Evolutionary conservation across 2,113 vertebrate species (phyloP).

Genomic region (Lophius piscatorius): DNA sequence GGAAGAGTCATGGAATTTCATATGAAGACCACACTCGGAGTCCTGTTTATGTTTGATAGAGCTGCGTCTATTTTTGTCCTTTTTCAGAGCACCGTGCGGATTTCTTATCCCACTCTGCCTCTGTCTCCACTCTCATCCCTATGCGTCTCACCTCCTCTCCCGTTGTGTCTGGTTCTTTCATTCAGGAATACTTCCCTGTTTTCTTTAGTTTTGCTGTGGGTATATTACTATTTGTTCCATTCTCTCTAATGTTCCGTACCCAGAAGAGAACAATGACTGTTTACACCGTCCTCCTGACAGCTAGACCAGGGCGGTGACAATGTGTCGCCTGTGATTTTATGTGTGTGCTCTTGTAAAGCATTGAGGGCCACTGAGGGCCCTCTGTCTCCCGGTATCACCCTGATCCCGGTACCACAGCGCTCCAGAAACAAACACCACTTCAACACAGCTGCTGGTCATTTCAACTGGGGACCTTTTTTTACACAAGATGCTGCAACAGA

Average conservation of each 20-base stretch:
- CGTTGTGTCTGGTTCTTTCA: background rate
- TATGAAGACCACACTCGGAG: conserved; percentile 15
- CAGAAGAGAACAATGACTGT: conserved; percentile 63
- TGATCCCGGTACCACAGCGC: conserved; percentile 70
- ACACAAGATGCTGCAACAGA: no score
- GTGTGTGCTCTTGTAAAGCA: conserved; percentile 33
- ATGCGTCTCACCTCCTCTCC: background rate
- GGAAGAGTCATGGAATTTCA: conserved; percentile 45
- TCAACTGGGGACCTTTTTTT: no score
- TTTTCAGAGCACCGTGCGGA: conserved; percentile 27
- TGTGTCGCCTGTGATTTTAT: conserved; percentile 54
- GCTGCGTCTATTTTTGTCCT: conserved; percentile 35
- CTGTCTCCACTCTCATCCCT: conserved; percentile 11
- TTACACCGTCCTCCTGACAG: conserved; percentile 55
- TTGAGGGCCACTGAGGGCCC: conserved; percentile 48
- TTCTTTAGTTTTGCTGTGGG: background rate
- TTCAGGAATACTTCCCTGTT: background rate
- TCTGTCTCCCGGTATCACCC: conserved; percentile 74
- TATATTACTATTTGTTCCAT: conserved; percentile 28
- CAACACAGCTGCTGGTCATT: conserved; percentile 62
- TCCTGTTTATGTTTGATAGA: conserved; percentile 37
- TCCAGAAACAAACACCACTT: conserved; percentile 52
- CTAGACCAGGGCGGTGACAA: conserved; percentile 62
- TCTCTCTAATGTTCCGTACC: conserved; percentile 1
- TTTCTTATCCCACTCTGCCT: conserved; percentile 30